These are phyloP conservation scores for Campoletis raptor DNA, from an alignment of 2,888 invertebrate genomes.

Conservation along the genomic window DNA sequence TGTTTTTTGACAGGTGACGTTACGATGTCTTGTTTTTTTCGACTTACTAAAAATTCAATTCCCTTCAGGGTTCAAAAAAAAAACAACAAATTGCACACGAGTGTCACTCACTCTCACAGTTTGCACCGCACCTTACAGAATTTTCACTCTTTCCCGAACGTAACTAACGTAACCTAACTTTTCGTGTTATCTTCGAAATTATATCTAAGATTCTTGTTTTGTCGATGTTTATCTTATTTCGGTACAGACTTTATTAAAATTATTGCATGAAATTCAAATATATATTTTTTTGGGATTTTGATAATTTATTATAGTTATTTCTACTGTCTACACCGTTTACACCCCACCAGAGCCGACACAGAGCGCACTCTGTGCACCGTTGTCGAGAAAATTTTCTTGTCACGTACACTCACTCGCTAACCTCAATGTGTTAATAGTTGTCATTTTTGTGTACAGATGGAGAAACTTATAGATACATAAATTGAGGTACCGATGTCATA, in stretches of 20 bases:
- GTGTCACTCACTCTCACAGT: conserved; percentile 1
- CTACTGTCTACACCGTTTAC: conserved; percentile 48
- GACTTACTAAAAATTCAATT: background rate
- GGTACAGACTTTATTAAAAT: background rate
- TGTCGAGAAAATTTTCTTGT: conserved; percentile 22
- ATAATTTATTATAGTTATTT: conserved; percentile 7
- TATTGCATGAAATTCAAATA: background rate
- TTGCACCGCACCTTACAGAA: conserved; percentile 19
- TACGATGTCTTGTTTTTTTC: background rate
- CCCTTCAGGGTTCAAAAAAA: background rate
- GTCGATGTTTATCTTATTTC: background rate
- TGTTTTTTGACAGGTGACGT: conserved; percentile 29
- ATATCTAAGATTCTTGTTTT: background rate
- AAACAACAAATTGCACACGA: background rate
- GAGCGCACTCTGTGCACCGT: conserved; percentile 47
- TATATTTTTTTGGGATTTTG: background rate
- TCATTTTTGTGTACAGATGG: conserved; percentile 27
- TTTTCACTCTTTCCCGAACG: conserved; percentile 21
- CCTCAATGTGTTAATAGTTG: conserved; percentile 22
- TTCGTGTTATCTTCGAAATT: background rate
- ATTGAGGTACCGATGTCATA: background rate
- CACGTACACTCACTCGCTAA: conserved; percentile 6
- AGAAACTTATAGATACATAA: conserved; percentile 5
- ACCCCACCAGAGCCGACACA: conserved; percentile 42
- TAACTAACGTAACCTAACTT: conserved; percentile 44